Conservation (phyloP, 2,113 vertebrate genomes). For the Hippocampus barbouri region DNA sequence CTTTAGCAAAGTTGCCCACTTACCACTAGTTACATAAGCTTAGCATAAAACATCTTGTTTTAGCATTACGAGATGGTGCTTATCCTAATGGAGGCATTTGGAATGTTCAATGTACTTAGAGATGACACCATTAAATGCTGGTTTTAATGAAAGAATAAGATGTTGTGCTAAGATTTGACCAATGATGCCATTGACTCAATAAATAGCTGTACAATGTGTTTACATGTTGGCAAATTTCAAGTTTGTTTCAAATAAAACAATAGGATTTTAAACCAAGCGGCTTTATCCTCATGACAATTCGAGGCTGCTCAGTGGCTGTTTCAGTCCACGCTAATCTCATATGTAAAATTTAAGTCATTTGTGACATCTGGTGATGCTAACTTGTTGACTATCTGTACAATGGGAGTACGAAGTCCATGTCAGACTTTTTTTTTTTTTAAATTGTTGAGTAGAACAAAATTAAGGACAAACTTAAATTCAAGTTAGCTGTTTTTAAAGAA, state of each 20-base stretch:
- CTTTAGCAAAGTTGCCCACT: not conserved
- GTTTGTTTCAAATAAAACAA: not conserved
- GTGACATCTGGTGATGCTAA: not conserved
- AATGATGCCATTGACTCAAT: not conserved
- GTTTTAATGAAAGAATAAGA: not conserved
- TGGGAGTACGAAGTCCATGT: not conserved
- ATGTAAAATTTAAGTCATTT: not conserved
- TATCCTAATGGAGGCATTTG: not conserved
- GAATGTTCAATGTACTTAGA: not conserved
- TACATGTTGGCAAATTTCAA: not conserved
- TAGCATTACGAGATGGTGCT: not conserved
- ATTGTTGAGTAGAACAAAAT: not conserved
- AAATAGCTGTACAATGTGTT: not conserved
- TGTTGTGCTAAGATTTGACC: not conserved
- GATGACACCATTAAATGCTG: not conserved
- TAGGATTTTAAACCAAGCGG: not conserved
- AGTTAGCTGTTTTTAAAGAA: not conserved
- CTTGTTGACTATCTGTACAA: not conserved
- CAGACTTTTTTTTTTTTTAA: no score
- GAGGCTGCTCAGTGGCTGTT: not conserved
- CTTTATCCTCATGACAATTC: not conserved
- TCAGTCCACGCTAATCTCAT: not conserved
- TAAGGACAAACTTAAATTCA: not conserved
- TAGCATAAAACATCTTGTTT: not conserved
- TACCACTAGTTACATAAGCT: not conserved